Evolutionary conservation across 2,113 vertebrate genomes (phyloP).

Genomic region (Phyllostomus discolor): DNA sequence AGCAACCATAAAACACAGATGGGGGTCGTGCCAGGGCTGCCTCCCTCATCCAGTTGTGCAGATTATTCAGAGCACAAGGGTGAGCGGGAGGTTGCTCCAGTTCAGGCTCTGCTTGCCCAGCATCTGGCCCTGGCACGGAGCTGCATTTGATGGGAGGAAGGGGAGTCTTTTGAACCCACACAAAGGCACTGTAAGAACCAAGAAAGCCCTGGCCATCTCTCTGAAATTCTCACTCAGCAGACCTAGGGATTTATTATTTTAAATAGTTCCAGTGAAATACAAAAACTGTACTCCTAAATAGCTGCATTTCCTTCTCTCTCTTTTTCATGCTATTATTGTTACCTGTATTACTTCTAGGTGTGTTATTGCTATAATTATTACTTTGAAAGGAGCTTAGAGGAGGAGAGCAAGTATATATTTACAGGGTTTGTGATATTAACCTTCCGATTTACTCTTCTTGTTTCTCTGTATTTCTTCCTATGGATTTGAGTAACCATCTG

Average conservation of each 20-base stretch:
- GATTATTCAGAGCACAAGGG: not conserved
- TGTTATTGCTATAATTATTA: not conserved
- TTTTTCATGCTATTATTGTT: not conserved
- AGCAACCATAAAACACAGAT: not conserved
- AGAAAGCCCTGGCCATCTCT: not conserved
- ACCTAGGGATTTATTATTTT: not conserved
- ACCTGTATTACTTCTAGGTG: not conserved
- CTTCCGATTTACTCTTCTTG: not conserved
- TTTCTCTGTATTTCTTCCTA: not conserved
- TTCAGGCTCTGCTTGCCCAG: not conserved
- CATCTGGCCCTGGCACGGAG: not conserved
- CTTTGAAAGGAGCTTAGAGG: not conserved
- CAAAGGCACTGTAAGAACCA: not conserved
- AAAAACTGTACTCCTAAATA: not conserved
- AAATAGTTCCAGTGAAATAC: not conserved
- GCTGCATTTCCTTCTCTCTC: not conserved
- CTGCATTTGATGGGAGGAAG: not conserved
- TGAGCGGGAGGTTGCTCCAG: not conserved
- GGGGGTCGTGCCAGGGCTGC: not conserved
- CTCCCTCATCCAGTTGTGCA: not conserved
- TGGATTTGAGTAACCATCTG: not conserved
- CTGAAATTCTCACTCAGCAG: not conserved
- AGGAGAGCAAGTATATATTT: not conserved
- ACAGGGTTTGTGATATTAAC: not conserved
- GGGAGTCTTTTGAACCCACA: not conserved